Evolutionary conservation across 2,888 invertebrate genomes (phyloP).

Genomic region (Xanthorhoe spadicearia): DNA sequence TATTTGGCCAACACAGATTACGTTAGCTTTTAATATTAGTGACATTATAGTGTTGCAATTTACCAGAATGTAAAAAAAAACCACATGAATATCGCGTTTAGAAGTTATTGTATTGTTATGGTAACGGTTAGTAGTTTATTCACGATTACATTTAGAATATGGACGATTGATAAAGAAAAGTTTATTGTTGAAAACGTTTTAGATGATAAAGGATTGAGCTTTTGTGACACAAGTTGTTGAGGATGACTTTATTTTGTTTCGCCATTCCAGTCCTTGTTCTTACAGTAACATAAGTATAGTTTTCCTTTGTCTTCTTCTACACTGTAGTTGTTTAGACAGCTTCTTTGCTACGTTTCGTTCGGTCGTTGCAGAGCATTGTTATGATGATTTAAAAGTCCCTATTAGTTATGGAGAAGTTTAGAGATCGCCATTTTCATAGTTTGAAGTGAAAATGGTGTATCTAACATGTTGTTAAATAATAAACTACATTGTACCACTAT

Average conservation of each 20-base stretch:
- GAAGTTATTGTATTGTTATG: slow-evolving; percentile 82
- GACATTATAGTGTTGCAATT: slow-evolving; percentile 80
- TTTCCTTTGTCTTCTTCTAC: slow-evolving; percentile 50
- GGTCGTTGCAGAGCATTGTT: slow-evolving; percentile 75
- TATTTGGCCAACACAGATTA: slow-evolving; percentile 66
- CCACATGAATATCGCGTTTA: slow-evolving; percentile 72
- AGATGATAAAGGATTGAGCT: slow-evolving; percentile 83
- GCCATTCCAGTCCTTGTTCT: slow-evolving; percentile 33
- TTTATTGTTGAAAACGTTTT: slow-evolving; percentile 85
- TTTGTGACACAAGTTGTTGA: slow-evolving; percentile 78
- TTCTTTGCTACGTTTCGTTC: slow-evolving; percentile 68
- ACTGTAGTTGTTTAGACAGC: slow-evolving; percentile 67
- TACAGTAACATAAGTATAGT: slow-evolving; percentile 48
- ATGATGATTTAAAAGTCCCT: slow-evolving; percentile 73
- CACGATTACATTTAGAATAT: slow-evolving; percentile 80
- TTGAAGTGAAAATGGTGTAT: slow-evolving; percentile 80
- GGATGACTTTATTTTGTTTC: slow-evolving; percentile 58
- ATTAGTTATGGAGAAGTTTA: slow-evolving; percentile 84
- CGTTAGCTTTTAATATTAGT: slow-evolving; percentile 84
- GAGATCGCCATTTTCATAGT: slow-evolving; percentile 82
- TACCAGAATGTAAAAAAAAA: slow-evolving; percentile 68
- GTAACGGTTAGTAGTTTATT: slow-evolving; percentile 80
- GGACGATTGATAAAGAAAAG: slow-evolving; percentile 73
- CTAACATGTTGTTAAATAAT: slow-evolving; percentile 87
- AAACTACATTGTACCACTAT: slow-evolving; percentile 89